A percentile compares a stretch with the other conserved stretches of the same genome.
Evolutionary conservation across 2,888 invertebrate genomes (phyloP).

Genomic region (Trichopoda pennipes): DNA sequence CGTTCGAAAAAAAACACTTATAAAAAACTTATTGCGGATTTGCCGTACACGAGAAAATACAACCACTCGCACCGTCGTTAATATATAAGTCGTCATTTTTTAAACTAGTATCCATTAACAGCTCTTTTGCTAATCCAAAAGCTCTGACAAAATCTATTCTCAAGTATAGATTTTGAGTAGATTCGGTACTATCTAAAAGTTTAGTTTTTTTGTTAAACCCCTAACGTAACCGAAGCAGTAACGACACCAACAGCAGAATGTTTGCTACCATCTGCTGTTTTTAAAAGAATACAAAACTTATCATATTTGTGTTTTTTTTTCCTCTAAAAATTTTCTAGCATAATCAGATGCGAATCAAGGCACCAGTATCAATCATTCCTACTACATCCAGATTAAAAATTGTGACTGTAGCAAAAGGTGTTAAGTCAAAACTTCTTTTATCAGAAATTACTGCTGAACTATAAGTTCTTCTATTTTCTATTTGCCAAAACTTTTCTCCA

Average conservation of each 20-base stretch:
- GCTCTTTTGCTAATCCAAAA: conserved; percentile 23
- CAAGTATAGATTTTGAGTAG: conserved; percentile 27
- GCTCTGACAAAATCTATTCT: conserved; percentile 21
- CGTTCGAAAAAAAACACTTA: too few relatives aligned
- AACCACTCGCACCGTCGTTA: too few relatives aligned
- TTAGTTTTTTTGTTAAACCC: not conserved
- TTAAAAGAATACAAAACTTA: conserved; percentile 2
- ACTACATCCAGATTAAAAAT: conserved; percentile 13
- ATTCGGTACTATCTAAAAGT: not conserved
- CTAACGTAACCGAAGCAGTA: not conserved
- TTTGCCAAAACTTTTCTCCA: conserved; percentile 7
- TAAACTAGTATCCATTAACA: not conserved
- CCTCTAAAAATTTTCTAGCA: not conserved
- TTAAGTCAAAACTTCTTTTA: conserved; percentile 4
- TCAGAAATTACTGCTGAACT: conserved; percentile 21
- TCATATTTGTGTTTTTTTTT: conserved; percentile 3
- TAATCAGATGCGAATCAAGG: conserved; percentile 16
- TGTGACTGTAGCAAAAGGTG: conserved; percentile 16
- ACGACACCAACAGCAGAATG: conserved; percentile 10
- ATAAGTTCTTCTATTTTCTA: not conserved
- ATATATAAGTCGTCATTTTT: too few relatives aligned
- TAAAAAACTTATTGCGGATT: too few relatives aligned
- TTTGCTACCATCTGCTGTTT: conserved; percentile 11
- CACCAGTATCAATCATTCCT: conserved; percentile 34
- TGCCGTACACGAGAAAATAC: too few relatives aligned